Base-by-base conservation (phyloP, 2,113 vertebrate genomes). In the Patagioenas fasciata region DNA sequence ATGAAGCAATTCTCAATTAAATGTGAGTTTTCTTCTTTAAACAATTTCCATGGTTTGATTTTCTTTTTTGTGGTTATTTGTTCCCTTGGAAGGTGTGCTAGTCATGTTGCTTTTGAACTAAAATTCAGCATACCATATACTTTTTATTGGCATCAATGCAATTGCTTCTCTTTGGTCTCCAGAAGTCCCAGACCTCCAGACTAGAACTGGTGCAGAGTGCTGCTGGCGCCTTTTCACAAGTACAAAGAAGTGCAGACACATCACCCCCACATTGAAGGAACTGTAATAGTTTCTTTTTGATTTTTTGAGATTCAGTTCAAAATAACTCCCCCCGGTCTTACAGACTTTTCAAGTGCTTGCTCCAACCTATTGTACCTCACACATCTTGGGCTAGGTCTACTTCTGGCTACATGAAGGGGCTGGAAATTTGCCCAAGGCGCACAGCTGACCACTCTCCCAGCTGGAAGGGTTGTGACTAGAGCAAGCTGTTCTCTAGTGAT, bases 31-130 rank as follows among this genome's bases (percentile, higher is more conserved):
- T 96, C 88, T 90, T 88, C 95, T 96, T 96, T 91, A 94, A 96
- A 96, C 69, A 17, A 93, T 96, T 96, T 96, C 57, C 73, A 93
- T 79, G 72, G 77, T 81, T 93, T 94, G 80, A 96, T 88, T 95
- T 96, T 95, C 64, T 84, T 97, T 96, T 96, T 96, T 95, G 95
- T 95, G 95, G 95, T 96, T 93, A 93, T 96, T 96, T 97, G 57
- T 94, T 96, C 83, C 80, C 69, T 96, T 96, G 44, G 85, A 96
- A 95, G 93, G 95, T 96, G 93, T 69, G 60, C 90, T 96, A 93
- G 88, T 96, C 88, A 96, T 95, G 73, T 58, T 96, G 83, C 85
- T 96, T 96, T 96, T 96, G 95, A 97, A 95, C 83, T 93, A 91
- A 96, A 96, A 91, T 62, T 91, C 80, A 92, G 18, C 90, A 91